Evolutionary conservation across 2,888 invertebrate genomes (phyloP).

Genomic region (Disparrhopalites patrizii): DNA sequence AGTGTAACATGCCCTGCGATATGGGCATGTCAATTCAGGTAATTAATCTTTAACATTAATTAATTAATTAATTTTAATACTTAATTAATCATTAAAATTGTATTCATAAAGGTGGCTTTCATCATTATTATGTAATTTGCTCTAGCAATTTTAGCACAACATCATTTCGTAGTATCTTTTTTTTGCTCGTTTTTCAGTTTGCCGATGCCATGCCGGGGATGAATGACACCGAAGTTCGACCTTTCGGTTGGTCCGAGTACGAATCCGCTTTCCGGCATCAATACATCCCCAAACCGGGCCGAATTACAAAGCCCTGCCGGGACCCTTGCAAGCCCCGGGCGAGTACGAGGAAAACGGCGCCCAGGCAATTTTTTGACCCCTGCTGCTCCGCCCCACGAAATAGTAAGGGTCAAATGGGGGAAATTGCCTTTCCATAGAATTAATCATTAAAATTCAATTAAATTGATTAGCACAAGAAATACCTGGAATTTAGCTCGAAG

Average conservation of each 20-base stretch:
- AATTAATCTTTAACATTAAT: conserved; percentile 14
- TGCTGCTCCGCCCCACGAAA: conserved; percentile 23
- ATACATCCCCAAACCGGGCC: conserved; percentile 42
- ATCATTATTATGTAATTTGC: neutral
- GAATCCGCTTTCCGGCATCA: conserved; percentile 47
- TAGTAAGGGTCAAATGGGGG: no score
- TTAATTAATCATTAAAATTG: neutral
- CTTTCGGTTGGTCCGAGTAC: conserved; percentile 48
- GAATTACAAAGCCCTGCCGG: conserved; percentile 30
- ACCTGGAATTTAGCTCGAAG: no score
- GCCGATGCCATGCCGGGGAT: conserved; percentile 43
- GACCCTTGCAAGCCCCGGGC: conserved; percentile 38
- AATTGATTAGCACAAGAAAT: no score
- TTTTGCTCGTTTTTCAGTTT: no score
- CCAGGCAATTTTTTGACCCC: conserved; percentile 39
- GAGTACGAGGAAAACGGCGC: conserved; percentile 30
- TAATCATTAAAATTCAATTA: neutral
- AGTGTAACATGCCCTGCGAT: conserved; percentile 40
- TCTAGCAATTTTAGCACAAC: neutral
- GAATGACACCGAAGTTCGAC: conserved; percentile 39
- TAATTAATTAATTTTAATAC: neutral
- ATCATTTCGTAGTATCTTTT: no score
- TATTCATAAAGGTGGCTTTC: neutral
- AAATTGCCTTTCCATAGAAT: neutral
- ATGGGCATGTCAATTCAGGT: conserved; percentile 46